Evolutionary conservation across 2,888 invertebrate genomes (phyloP).

Genomic region (Pyrgus malvae): DNA sequence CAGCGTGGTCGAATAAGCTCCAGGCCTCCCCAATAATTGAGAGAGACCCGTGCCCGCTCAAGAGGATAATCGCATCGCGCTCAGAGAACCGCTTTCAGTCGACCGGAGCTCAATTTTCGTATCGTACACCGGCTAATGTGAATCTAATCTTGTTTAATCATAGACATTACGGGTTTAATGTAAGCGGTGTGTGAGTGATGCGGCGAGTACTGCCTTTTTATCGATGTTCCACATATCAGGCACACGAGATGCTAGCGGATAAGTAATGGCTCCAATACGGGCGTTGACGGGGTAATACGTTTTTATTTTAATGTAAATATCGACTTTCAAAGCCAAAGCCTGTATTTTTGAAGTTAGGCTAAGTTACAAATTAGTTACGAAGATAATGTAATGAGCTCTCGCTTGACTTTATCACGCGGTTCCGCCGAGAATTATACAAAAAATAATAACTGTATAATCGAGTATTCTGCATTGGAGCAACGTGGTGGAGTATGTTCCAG

Average conservation of each 20-base stretch:
- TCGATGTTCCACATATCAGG: conserved; percentile 31
- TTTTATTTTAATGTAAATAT: conserved; percentile 28
- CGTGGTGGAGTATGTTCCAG: too few species aligned
- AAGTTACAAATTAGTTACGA: too few species aligned
- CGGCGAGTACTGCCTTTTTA: conserved; percentile 28
- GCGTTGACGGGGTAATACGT: conserved; percentile 25
- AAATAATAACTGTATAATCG: too few species aligned
- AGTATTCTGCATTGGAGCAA: too few species aligned
- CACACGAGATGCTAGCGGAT: conserved; percentile 23
- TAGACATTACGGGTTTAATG: conserved; percentile 61
- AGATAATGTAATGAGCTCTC: too few species aligned
- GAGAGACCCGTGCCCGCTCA: too few species aligned
- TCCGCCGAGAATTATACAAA: too few species aligned
- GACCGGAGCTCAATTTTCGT: conserved; percentile 40
- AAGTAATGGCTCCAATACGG: conserved; percentile 23
- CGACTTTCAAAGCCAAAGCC: conserved; percentile 14
- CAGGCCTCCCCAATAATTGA: too few species aligned
- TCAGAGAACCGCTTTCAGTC: neutral
- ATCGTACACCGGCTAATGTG: conserved; percentile 58
- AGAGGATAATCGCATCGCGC: too few species aligned
- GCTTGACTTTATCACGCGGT: too few species aligned
- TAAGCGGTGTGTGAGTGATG: conserved; percentile 47
- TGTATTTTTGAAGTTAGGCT: neutral
- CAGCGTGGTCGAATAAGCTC: too few species aligned
- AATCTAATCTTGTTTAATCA: conserved; percentile 62